Evolutionary conservation across 2,888 invertebrate genomes (phyloP), one percentile per base, ranked within the genome.

Genomic region (Lapara coniferarum): DNA sequence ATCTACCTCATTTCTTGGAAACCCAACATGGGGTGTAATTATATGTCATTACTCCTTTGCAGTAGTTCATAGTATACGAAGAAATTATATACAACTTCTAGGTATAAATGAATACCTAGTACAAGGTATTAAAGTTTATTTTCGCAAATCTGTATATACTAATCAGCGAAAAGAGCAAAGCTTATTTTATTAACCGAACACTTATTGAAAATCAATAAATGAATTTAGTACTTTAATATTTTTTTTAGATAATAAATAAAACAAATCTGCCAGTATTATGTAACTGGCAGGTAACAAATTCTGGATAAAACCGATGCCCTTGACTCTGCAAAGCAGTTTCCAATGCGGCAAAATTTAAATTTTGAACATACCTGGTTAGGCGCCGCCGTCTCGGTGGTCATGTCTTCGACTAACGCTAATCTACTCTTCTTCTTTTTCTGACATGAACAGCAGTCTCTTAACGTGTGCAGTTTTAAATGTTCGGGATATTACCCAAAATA

Each of bases 301-400:
- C 76, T 75, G 71, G 77, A 80, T 49, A 19, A 74, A 84, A 82
- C 77, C 80, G 82, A 78, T 85, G 87, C 81, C 87, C 87, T 88
- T 88, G 87, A 86, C 86, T 79, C 77, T 74, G 56, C 75, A 71
- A 78, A 75, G 74, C 78, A 83, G 85, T 1, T 81, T 81, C 75
- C 78, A 80, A 78, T 85, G 87, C 85, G 86, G 85, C 85, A 85
- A 84, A 83, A 74, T 68, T 66, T 58, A 71, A 70, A 71, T 55
- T 19, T 57, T 68, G 66, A 66, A 66, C 55, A 51, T 70, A 94
- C 94, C 94, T 94, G 94, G 74, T 88, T 93, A 78, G 93, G 94
- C 89, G 92, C 92, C 81, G 89, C 92, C 76, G 94, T 93, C 78
- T 94, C 94, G 74, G 94, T 94, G 77, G 94, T 94, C 94, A 94